Evolutionary conservation across 2,888 invertebrate species (phyloP).

Genomic region (Iphiclides podalirius): DNA sequence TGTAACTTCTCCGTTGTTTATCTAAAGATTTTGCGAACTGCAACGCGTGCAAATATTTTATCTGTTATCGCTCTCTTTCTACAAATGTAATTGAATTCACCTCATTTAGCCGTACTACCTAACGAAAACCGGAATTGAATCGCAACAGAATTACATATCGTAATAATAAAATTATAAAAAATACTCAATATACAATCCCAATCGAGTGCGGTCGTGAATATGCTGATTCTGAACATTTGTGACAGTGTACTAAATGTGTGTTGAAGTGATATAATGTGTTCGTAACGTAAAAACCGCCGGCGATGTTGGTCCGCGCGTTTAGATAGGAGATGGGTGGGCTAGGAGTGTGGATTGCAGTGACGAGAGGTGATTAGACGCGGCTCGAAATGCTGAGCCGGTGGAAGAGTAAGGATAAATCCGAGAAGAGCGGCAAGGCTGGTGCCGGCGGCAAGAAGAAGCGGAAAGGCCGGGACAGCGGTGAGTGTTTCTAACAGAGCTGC

Average conservation of each 20-base stretch:
- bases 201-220: not conserved
- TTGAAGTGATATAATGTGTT: not conserved
- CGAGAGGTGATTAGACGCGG: not conserved
- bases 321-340: slow-evolving; percentile 2
- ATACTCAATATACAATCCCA: too few relatives aligned
- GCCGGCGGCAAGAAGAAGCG: slow-evolving; percentile 89
- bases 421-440: slow-evolving; percentile 81
- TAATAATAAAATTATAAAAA: slow-evolving; percentile 1
- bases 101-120: slow-evolving; percentile 4
- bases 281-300: not conserved
- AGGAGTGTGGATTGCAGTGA: slow-evolving; percentile 1
- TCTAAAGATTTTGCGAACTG: too few relatives aligned
- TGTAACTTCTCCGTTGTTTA: too few relatives aligned
- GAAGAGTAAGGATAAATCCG: slow-evolving; percentile 91
- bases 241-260: not conserved
- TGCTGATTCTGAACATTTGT: not conserved
- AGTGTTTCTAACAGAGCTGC: slow-evolving; percentile 46
- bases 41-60: too few relatives aligned
- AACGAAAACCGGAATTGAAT: slow-evolving; percentile 17
- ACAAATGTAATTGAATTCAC: too few relatives aligned
- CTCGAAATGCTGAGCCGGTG: slow-evolving; percentile 87
- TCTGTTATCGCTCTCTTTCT: too few relatives aligned
- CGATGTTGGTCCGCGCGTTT: not conserved
- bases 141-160: slow-evolving; percentile 17
- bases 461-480: slow-evolving; percentile 91